phyloP scores from a whole-genome alignment of 2,797 vertebrate species.

The Natrix natrix region DNA sequence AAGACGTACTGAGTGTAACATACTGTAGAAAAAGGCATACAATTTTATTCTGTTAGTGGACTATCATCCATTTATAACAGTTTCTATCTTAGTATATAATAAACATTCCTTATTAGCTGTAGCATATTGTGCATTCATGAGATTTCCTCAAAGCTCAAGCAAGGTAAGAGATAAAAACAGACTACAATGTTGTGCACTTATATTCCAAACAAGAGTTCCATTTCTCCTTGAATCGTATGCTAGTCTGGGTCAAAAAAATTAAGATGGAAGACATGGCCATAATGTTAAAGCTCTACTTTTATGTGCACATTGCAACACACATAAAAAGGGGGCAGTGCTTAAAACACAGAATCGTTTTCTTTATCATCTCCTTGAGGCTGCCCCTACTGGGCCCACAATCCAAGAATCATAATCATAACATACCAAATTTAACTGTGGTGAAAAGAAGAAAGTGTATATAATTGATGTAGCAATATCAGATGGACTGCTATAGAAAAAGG shows the following conservation, averaged over 20 bases:
- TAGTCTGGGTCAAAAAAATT: neutral
- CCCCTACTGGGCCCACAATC: neutral
- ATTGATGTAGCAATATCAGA: neutral
- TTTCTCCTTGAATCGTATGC: neutral
- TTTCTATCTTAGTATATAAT: neutral
- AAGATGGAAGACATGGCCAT: neutral
- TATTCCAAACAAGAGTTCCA: neutral
- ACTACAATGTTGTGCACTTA: neutral
- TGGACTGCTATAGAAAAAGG: neutral
- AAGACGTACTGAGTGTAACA: neutral
- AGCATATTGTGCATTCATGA: neutral
- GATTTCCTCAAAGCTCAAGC: neutral
- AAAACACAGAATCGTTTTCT: neutral
- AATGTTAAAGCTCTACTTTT: neutral
- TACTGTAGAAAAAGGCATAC: neutral
- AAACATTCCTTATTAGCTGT: neutral
- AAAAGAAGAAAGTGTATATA: neutral
- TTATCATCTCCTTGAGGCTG: neutral
- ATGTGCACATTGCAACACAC: neutral
- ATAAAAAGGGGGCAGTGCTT: neutral
- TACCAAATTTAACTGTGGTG: neutral
- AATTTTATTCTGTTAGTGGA: neutral
- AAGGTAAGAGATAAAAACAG: neutral
- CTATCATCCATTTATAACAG: neutral
- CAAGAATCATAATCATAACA: neutral